Conservation (phyloP, 2,888 invertebrate species). For the Lymantria monacha region DNA sequence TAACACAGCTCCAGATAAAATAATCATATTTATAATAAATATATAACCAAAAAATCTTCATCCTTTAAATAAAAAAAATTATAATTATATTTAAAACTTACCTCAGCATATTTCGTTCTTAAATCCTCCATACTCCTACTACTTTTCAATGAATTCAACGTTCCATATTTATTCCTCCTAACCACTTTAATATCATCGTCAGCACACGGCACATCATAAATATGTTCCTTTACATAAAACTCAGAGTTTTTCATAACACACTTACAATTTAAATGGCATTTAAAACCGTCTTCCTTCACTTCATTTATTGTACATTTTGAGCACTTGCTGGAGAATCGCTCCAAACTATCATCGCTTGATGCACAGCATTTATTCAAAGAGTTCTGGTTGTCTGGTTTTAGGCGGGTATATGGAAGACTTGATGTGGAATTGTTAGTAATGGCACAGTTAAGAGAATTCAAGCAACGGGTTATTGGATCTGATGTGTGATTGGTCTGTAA, state of each 20-base stretch:
- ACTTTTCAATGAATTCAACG: slow-evolving; percentile 47
- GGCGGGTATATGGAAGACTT: slow-evolving; percentile 66
- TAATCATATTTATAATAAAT: too few relatives aligned
- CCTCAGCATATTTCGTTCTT: slow-evolving; percentile 35
- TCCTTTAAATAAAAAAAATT: too few relatives aligned
- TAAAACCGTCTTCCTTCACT: slow-evolving; percentile 53
- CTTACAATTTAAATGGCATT: slow-evolving; percentile 68
- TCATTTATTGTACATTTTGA: slow-evolving; percentile 53
- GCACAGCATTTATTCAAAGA: slow-evolving; percentile 41
- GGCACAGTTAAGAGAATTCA: slow-evolving; percentile 71
- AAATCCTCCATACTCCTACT: slow-evolving; percentile 64
- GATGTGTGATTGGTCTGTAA: slow-evolving; percentile 49
- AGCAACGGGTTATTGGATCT: slow-evolving; percentile 61
- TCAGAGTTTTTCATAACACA: slow-evolving; percentile 53
- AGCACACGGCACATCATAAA: slow-evolving; percentile 84
- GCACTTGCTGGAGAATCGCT: slow-evolving; percentile 37
- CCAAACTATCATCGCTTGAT: slow-evolving; percentile 47
- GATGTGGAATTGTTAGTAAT: slow-evolving; percentile 57
- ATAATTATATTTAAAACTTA: slow-evolving; percentile 36
- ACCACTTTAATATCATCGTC: slow-evolving; percentile 24
- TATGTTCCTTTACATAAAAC: slow-evolving; percentile 77
- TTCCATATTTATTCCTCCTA: slow-evolving; percentile 49
- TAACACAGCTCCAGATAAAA: too few relatives aligned
- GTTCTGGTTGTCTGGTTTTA: slow-evolving; percentile 35
- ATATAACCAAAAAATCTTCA: too few relatives aligned